These are phyloP conservation scores for Rhinatrema bivittatum DNA, from an alignment of 2,797 vertebrate species.

Conservation along the genomic window DNA sequence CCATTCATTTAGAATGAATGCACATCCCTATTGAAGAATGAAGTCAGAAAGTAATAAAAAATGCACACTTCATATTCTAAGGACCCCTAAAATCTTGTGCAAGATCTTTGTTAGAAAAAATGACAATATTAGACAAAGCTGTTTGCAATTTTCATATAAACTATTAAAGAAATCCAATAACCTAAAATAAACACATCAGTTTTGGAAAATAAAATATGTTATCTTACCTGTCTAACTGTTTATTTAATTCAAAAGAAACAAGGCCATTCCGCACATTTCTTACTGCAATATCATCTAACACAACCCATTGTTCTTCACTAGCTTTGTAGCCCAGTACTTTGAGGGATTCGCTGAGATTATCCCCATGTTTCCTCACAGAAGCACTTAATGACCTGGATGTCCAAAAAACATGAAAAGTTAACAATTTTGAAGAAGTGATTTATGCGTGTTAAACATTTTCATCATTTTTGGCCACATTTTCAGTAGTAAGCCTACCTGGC, in stretches of 20 bases:
- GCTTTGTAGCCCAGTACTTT: conserved; percentile 57
- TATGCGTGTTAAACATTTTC: no score
- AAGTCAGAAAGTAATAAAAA: no score
- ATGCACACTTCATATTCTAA: no score
- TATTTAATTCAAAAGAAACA: conserved; percentile 70
- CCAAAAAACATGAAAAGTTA: neutral
- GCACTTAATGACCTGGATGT: conserved; percentile 45
- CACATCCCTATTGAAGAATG: no score
- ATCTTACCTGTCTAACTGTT: conserved; percentile 71
- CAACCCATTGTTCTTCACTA: conserved; percentile 62
- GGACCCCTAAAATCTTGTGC: no score
- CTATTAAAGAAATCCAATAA: no score
- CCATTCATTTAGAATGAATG: no score
- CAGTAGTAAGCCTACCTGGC: no score
- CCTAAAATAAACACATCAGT: conserved; percentile 22
- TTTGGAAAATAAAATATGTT: conserved; percentile 12
- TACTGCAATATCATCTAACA: conserved; percentile 58
- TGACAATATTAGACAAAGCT: no score
- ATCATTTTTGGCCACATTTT: no score
- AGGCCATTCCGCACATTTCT: conserved; percentile 64
- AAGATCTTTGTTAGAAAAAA: no score
- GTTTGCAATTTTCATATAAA: no score
- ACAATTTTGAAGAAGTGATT: neutral
- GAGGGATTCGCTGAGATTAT: conserved; percentile 49
- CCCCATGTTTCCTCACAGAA: conserved; percentile 50